These are phyloP conservation scores for Motacilla alba DNA, from an alignment of 2,113 vertebrate species.

Conservation along the genomic window DNA sequence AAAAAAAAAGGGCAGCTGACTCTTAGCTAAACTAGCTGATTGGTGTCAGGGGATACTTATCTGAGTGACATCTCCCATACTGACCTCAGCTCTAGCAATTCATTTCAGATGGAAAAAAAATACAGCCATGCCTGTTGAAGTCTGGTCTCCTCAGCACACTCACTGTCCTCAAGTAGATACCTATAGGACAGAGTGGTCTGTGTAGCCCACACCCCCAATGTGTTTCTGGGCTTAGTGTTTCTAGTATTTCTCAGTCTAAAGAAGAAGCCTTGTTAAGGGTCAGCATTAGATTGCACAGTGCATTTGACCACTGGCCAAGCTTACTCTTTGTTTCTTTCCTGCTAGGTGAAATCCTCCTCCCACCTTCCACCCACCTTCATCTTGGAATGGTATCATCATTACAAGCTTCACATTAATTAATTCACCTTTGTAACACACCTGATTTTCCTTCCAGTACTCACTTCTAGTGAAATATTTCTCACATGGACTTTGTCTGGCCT, in stretches of 20 bases:
- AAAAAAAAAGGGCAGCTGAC: background rate
- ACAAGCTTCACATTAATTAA: background rate
- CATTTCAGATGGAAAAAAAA: background rate
- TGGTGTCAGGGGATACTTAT: background rate
- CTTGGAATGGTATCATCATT: background rate
- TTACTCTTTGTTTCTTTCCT: background rate
- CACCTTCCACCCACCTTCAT: background rate
- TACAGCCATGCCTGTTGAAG: background rate
- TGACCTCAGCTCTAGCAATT: background rate
- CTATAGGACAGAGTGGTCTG: background rate
- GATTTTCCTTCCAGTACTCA: background rate
- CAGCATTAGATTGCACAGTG: background rate
- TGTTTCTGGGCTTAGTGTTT: background rate
- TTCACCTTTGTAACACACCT: background rate
- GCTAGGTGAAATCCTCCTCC: background rate
- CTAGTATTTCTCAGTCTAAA: background rate
- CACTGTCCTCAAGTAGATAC: accelerated
- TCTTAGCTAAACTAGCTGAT: background rate
- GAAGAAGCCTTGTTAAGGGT: background rate
- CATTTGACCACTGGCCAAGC: background rate
- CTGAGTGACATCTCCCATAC: background rate
- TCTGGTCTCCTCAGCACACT: background rate
- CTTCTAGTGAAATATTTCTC: background rate
- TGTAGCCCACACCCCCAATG: accelerated
- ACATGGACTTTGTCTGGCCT: background rate